phyloP scores from a whole-genome alignment of 2,797 vertebrate genomes.

The Catamblyrhynchus diadema region DNA sequence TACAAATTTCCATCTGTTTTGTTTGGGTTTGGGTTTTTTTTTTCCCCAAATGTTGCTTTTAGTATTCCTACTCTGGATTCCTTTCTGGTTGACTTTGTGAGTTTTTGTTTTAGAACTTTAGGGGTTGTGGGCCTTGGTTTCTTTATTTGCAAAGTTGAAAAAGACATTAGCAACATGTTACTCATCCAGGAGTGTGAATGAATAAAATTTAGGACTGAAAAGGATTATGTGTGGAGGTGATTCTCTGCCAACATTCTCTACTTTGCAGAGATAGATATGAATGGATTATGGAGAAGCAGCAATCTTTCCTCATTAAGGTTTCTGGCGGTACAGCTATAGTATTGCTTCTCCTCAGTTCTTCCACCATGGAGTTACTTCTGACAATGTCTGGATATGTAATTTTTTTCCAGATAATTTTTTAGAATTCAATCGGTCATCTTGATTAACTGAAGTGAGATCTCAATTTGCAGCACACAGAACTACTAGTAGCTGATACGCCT shows the following conservation, averaged over 20 bases:
- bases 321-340: background rate
- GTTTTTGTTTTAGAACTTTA: background rate
- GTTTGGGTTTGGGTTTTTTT: background rate
- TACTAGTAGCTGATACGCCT: background rate
- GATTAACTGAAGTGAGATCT: background rate
- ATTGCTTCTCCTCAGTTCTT: background rate
- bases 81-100: background rate
- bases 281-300: background rate
- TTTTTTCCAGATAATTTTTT: background rate
- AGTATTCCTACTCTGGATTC: background rate
- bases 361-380: background rate
- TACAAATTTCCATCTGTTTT: background rate
- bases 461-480: background rate
- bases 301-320: background rate
- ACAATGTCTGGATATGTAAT: background rate
- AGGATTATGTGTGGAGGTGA: background rate
- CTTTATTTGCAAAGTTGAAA: background rate
- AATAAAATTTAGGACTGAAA: background rate
- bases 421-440: background rate
- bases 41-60: background rate
- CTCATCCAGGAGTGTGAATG: background rate
- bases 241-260: background rate
- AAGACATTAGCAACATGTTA: background rate
- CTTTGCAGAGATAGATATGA: background rate
- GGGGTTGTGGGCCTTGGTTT: background rate